Percentiles rank a stretch among this genome's conserved stretches.
phyloP scores from a whole-genome alignment of 2,888 invertebrate genomes.

The Chromoteleia sp. region DNA sequence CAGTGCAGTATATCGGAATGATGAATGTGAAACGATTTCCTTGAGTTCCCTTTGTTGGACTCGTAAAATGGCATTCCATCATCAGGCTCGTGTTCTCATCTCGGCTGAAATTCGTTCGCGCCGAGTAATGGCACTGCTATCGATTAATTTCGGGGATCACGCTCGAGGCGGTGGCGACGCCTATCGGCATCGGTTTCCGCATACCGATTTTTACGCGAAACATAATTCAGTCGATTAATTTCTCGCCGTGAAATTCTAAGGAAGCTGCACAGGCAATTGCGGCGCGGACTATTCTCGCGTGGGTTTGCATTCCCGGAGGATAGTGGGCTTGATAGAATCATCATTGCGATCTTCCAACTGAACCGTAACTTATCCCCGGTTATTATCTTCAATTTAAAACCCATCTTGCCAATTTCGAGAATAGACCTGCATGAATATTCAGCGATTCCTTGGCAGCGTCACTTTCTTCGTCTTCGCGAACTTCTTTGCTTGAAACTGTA shows the following conservation, averaged over 20 bases:
- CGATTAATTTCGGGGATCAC: slow-evolving; percentile 49
- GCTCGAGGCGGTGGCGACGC: slow-evolving; percentile 30
- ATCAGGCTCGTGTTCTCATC: slow-evolving; percentile 23
- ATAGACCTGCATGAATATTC: slow-evolving; percentile 50
- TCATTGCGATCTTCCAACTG: slow-evolving; percentile 50
- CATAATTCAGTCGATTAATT: slow-evolving; percentile 67
- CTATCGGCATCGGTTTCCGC: slow-evolving; percentile 43
- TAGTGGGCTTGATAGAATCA: slow-evolving; percentile 59
- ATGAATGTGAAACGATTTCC: slow-evolving; percentile 46
- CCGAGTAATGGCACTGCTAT: slow-evolving; percentile 35
- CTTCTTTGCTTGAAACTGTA: background rate
- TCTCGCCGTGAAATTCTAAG: slow-evolving; percentile 55
- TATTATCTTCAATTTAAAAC: slow-evolving; percentile 68
- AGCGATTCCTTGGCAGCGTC: background rate
- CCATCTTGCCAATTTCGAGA: slow-evolving; percentile 57
- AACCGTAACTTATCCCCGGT: slow-evolving; percentile 56
- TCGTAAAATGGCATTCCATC: slow-evolving; percentile 42
- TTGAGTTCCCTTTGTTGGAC: slow-evolving; percentile 41
- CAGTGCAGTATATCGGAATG: slow-evolving; percentile 25
- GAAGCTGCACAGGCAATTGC: slow-evolving; percentile 47
- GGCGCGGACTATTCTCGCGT: slow-evolving; percentile 30
- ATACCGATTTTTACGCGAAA: slow-evolving; percentile 43
- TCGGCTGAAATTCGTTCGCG: slow-evolving; percentile 23
- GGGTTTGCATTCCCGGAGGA: slow-evolving; percentile 39
- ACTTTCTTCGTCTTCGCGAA: background rate